A percentile compares a stretch with the other conserved stretches of the same genome.
Conservation (phyloP, 1,140 invertebrate genomes). For the Drosophila pseudoobscura region DNA sequence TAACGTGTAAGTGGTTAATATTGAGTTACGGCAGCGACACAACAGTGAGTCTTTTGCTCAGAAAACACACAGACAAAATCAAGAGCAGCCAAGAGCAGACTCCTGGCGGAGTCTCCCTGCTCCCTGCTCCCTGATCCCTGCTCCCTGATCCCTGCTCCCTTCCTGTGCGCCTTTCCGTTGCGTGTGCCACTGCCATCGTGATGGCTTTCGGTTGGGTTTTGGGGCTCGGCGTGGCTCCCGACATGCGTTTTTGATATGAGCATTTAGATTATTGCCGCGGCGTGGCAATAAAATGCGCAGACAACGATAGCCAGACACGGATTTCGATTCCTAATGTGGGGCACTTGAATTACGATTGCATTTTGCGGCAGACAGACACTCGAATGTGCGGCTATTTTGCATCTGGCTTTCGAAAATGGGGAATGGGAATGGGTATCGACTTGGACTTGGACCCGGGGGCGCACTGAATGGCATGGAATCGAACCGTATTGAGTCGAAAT, state of each 20-base stretch:
- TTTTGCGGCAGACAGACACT: slow-evolving; percentile 11
- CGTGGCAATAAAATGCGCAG: slow-evolving; percentile 53
- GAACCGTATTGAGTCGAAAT: slow-evolving; percentile 13
- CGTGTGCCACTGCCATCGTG: slow-evolving; percentile 56
- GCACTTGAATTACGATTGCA: slow-evolving; percentile 36
- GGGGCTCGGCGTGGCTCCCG: slow-evolving; percentile 1
- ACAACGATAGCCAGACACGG: slow-evolving; percentile 54
- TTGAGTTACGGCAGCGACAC: slow-evolving; percentile 70
- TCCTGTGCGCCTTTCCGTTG: slow-evolving; percentile 32
- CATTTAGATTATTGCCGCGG: slow-evolving; percentile 64
- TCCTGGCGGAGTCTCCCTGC: slow-evolving; percentile 23
- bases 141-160: background rate
- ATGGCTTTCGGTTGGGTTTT: slow-evolving; percentile 5
- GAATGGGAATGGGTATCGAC: no score
- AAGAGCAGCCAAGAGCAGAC: slow-evolving; percentile 29
- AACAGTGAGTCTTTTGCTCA: background rate
- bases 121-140: no score
- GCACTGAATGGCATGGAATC: slow-evolving; percentile 62
- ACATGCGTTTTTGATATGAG: slow-evolving; percentile 72
- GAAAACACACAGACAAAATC: slow-evolving; percentile 3
- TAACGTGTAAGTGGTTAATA: slow-evolving; percentile 83
- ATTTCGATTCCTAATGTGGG: slow-evolving; percentile 38
- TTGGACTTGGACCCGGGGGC: slow-evolving; percentile 23
- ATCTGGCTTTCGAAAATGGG: slow-evolving; percentile 27
- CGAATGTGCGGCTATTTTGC: background rate